These are phyloP conservation scores for Arctopsyche grandis DNA, from an alignment of 1,140 invertebrate genomes.

Conservation along the genomic window DNA sequence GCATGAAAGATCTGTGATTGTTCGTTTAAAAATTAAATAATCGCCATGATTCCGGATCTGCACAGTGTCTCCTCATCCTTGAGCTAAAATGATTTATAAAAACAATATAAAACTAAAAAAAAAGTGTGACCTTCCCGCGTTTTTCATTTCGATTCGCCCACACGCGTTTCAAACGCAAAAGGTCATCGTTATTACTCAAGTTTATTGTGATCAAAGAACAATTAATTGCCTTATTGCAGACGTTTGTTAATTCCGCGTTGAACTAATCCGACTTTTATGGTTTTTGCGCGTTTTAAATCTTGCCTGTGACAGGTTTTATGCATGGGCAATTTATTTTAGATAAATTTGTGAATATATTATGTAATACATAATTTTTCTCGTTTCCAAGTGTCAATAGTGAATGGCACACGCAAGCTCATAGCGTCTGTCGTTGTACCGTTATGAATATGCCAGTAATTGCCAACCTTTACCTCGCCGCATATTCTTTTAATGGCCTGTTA, in stretches of 20 bases:
- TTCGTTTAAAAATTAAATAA: background rate
- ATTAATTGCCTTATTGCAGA: background rate
- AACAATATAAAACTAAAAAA: background rate
- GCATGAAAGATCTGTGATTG: background rate
- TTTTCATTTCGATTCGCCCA: background rate
- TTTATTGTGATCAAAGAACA: background rate
- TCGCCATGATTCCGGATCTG: conserved; percentile 1
- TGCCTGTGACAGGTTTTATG: no score
- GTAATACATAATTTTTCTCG: no score
- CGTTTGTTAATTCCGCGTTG: background rate
- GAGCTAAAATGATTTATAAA: background rate
- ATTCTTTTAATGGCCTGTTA: background rate
- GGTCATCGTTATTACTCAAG: conserved; percentile 7
- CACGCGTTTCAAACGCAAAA: background rate
- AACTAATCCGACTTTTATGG: background rate
- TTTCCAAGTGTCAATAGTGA: no score
- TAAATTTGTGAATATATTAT: no score
- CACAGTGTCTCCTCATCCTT: conserved; percentile 13
- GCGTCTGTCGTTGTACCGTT: background rate
- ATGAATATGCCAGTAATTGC: conserved; percentile 6
- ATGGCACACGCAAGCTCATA: no score
- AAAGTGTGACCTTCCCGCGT: conserved; percentile 14
- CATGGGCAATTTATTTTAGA: no score
- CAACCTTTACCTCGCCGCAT: background rate
- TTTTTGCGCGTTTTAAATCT: no score